A percentile compares a stretch with the other conserved stretches of the same genome.
These are phyloP conservation scores for Hyppa rectilinea DNA, from an alignment of 2,888 invertebrate species.

Conservation along the genomic window DNA sequence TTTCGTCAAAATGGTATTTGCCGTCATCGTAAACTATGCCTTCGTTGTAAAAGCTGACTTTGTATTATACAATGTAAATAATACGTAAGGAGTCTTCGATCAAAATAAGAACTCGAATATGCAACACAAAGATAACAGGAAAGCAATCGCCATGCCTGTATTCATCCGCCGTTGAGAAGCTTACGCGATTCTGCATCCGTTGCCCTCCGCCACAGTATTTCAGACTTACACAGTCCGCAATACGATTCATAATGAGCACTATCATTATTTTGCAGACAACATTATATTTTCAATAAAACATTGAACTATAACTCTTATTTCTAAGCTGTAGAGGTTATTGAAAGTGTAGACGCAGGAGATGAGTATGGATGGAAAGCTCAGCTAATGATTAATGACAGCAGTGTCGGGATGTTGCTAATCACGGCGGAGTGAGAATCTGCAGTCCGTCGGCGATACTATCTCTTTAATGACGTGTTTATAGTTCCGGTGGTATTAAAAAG, in stretches of 20 bases:
- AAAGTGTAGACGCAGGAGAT: conserved; percentile 31
- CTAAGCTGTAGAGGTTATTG: conserved; percentile 53
- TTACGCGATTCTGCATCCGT: conserved; percentile 63
- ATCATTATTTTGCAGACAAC: conserved; percentile 54
- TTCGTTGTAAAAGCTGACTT: neutral
- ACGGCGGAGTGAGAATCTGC: conserved; percentile 73
- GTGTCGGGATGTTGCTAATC: conserved; percentile 77
- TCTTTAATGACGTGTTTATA: conserved; percentile 60
- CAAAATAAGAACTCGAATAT: conserved; percentile 66
- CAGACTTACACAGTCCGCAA: conserved; percentile 60
- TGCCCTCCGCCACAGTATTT: conserved; percentile 52
- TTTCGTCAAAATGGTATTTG: neutral
- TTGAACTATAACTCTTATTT: conserved; percentile 64
- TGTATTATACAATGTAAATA: conserved; percentile 16
- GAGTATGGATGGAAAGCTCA: conserved; percentile 72
- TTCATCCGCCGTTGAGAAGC: conserved; percentile 75
- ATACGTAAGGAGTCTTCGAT: conserved; percentile 29
- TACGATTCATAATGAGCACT: conserved; percentile 60
- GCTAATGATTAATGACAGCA: conserved; percentile 74
- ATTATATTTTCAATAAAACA: conserved; percentile 45
- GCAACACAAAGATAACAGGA: conserved; percentile 76
- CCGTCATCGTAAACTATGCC: conserved; percentile 3
- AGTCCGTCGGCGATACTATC: conserved; percentile 64
- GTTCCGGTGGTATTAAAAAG: conserved; percentile 53
- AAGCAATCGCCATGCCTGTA: conserved; percentile 75